Evolutionary conservation across 2,113 vertebrate species (phyloP), one percentile per base, ranked within the genome.

Genomic region (Aphelocoma coerulescens): DNA sequence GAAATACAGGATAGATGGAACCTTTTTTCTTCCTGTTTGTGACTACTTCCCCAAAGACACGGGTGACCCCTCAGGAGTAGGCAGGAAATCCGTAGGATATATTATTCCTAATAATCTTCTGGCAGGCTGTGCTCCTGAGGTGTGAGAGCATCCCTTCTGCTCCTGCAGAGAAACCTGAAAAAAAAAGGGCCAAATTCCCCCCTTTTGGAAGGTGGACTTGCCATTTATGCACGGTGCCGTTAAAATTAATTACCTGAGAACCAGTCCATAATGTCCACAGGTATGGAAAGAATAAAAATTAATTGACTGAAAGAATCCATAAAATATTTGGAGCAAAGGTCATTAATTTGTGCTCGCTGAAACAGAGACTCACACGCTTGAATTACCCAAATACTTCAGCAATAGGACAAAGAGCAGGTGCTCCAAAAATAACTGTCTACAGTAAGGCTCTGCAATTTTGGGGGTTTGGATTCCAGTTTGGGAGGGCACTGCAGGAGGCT

Each of bases 221-320:
- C 62, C 51, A 76, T 79, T 94, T 85, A 58, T 33, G 33, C 27
- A 39, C 0, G 0, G 20, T 43, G 58, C 41, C 72, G 16, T 93
- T 89, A 95, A 96, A 95, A 76, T 89, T 80, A 92, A 94, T 93
- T 91, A 80, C 78, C 88, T 90, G 82, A 88, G 86, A 95, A 85
- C 16, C 27, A 66, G 43, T 74, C 68, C 41, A 73, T 93, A 79
- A 96, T 76, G 51, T 85, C 71, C 83, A 80, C 59, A 88, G 82
- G 41, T 69, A 96, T 51, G 78, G 79, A 93, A 96, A 94, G 49
- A 89, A 96, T 94, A 91, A 96, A 96, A 91, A 82, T 48, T 72
- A 93, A 96, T 89, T 67, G 85, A 82, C 63, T 79, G 85, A 48
- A 63, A 75, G 78, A 32, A 66, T 85, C 79, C 78, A 72, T 96